Conservation (phyloP, 53 echinoderm and acorn worm species). For the Arbacia lixula region DNA sequence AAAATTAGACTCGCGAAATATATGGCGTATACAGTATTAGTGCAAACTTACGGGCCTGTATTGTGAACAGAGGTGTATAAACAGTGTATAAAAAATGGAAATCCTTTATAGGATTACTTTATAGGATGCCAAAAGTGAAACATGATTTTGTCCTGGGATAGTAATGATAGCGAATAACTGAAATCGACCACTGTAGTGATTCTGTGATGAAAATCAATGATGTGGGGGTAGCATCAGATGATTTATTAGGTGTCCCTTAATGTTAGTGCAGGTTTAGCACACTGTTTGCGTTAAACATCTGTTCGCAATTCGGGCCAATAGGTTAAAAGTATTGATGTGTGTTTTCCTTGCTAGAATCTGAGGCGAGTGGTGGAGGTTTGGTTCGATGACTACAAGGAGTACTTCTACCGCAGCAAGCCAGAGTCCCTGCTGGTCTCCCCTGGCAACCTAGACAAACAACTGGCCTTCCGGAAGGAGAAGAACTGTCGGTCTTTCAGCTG, state of each 20-base stretch:
- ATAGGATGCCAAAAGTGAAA: no score
- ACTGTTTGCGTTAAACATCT: neutral
- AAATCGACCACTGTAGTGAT: no score
- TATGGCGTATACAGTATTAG: no score
- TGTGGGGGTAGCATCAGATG: no score
- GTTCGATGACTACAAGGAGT: constrained; percentile 98
- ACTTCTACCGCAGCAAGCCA: constrained; percentile 98
- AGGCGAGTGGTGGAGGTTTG: constrained; percentile 95
- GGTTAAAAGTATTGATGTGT: neutral
- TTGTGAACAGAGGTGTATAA: no score
- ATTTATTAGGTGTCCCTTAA: neutral
- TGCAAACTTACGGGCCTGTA: no score
- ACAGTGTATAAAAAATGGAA: no score
- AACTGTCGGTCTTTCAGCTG: constrained; percentile 83
- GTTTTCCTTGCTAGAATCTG: constrained; percentile 66
- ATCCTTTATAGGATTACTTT: no score
- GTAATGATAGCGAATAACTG: no score
- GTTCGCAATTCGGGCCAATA: neutral
- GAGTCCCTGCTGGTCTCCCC: constrained; percentile 78
- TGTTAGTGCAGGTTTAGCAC: neutral
- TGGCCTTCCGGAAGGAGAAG: constrained; percentile 70
- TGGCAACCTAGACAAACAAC: constrained; percentile 82
- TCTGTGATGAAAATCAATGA: no score
- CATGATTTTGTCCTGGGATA: no score
- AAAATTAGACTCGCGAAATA: no score